Percentiles rank a stretch among this genome's conserved stretches.
phyloP scores from a whole-genome alignment of 2,797 vertebrate species.

The Microhierax caerulescens region DNA sequence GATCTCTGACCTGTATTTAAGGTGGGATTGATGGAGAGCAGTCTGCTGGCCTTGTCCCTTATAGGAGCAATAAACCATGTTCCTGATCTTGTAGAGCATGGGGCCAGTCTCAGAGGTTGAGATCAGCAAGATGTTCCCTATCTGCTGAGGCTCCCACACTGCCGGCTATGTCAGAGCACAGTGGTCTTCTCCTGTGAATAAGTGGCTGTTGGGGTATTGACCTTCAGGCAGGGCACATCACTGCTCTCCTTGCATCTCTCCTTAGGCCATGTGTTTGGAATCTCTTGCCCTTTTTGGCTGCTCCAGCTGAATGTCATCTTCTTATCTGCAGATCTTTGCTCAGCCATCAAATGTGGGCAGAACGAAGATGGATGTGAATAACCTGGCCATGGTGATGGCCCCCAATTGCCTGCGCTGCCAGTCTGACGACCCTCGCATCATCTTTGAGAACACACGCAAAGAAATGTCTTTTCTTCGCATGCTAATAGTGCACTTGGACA shows the following conservation, averaged over 20 bases:
- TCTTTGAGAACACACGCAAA: conserved; percentile 92
- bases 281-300: neutral
- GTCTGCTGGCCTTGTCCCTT: neutral
- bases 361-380: conserved; percentile 95
- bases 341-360: conserved; percentile 88
- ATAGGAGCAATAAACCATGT: neutral
- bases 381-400: conserved; percentile 95
- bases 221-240: neutral
- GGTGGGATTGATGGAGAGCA: neutral
- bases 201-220: neutral
- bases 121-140: neutral
- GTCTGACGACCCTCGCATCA: conserved; percentile 88
- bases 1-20: neutral
- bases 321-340: conserved; percentile 83
- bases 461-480: conserved; percentile 93
- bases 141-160: neutral
- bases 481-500: conserved; percentile 92
- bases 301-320: neutral
- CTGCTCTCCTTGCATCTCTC: neutral
- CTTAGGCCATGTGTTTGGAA: fast-evolving
- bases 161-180: neutral
- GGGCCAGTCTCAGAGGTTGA: neutral
- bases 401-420: conserved; percentile 92
- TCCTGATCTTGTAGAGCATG: neutral
- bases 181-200: neutral